Base-by-base conservation (phyloP, 2,888 invertebrate genomes). In the Dynastes tityus region DNA sequence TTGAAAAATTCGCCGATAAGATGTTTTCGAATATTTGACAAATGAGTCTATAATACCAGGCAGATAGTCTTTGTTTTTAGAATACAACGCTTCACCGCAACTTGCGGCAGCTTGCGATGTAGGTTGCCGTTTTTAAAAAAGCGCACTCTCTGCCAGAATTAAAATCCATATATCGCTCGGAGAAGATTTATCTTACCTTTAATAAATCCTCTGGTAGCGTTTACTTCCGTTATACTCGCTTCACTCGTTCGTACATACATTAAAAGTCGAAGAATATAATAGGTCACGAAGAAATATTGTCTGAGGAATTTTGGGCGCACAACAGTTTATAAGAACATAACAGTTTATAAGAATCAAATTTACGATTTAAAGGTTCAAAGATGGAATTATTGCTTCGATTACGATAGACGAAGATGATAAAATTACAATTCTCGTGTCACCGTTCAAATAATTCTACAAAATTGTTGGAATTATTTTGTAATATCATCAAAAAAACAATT, bases 101-200 rank as follows among this genome's bases (percentile, higher is more conserved):
- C 49, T 51, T 51, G 29, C 65, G 13, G 68, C 49, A 32, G 16
- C 51, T 51, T n/a, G n/a, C 49, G 22, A 68, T 68, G 27, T 68
- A 51, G 68, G 68, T 68, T 51, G 51, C 27, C 11, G 51, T 51
- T 68, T 37, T 51, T 29, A 51, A 68, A 67, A 51, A 68, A 53
- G 49, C 29, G 11, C 68, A 68, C 13, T 51, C 51, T 27, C 16
- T 68, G 73, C 61, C 73, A 74, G 49, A 61, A 74, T 74, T 74
- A 74, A 73, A 74, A 74, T 61, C 73, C 73, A 74, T 74, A 74
- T 74, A 74, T 74, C 61, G 58, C 22, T 74, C 49, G 61, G 55
- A 37, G 32, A 68, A 74, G 73, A 74, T 74, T 74, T 74, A 74
- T 74, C 49, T 45, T 40, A 45, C 61, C 61, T 27, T 61, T 74